A percentile compares a stretch with the other conserved stretches of the same genome.
Evolutionary conservation across 2,888 invertebrate genomes (phyloP).

Genomic region (Melinaea marsaeus): DNA sequence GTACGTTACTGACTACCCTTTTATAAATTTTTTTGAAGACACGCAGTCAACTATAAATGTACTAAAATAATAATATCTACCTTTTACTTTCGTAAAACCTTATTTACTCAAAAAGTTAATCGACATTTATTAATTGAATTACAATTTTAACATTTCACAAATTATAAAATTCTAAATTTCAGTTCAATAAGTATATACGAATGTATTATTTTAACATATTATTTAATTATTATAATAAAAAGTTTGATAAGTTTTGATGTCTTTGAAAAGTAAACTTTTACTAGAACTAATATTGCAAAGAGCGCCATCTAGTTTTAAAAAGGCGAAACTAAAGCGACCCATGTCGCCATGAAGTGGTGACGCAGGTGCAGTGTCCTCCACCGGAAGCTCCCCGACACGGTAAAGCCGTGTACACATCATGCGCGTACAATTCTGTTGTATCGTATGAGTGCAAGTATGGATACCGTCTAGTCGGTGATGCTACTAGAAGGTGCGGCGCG

Average conservation of each 20-base stretch:
- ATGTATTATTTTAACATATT: not conserved
- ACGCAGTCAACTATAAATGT: too few species aligned
- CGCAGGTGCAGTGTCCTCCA: conserved; percentile 95
- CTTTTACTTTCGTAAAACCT: too few species aligned
- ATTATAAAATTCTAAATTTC: too few species aligned
- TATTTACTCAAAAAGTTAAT: too few species aligned
- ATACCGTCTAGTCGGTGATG: conserved; percentile 92
- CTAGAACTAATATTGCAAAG: conserved; percentile 27
- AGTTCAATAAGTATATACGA: too few species aligned
- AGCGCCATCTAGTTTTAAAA: conserved; percentile 46
- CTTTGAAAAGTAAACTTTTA: not conserved
- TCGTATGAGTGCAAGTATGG: conserved; percentile 98
- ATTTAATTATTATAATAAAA: not conserved
- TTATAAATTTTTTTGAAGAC: too few species aligned
- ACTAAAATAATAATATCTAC: too few species aligned
- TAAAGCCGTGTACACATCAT: conserved; percentile 93
- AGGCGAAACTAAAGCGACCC: conserved; percentile 63
- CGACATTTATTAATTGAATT: too few species aligned
- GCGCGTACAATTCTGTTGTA: conserved; percentile 96
- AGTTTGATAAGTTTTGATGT: not conserved
- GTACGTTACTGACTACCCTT: not conserved
- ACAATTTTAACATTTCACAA: too few species aligned
- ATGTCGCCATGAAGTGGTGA: conserved; percentile 83
- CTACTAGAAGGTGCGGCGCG: conserved; percentile 93
- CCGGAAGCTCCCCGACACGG: conserved; percentile 96